Conservation (phyloP, 2,888 invertebrate species). For the Endotricha flammealis region DNA sequence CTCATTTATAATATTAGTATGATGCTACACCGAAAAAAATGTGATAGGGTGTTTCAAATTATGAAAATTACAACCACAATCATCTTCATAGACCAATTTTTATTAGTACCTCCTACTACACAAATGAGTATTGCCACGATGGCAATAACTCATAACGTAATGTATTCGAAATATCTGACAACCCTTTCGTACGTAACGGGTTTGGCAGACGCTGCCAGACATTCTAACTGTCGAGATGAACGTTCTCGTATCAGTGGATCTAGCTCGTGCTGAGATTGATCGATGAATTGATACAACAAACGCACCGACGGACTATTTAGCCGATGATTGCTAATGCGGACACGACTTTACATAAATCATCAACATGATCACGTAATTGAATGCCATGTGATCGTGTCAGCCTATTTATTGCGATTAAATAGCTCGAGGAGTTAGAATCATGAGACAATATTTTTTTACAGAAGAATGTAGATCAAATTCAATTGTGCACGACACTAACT, state of each 20-base stretch:
- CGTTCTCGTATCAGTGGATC: background rate
- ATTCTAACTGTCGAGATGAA: background rate
- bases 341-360: background rate
- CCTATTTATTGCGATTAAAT: no score
- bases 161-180: background rate
- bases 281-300: slow-evolving; percentile 4
- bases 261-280: slow-evolving; percentile 8
- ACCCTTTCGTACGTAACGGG: background rate
- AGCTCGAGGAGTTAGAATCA: no score
- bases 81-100: no score
- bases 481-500: no score
- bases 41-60: no score
- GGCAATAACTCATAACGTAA: background rate
- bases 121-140: no score
- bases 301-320: slow-evolving; percentile 4
- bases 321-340: slow-evolving; percentile 5
- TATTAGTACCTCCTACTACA: no score
- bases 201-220: background rate
- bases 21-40: no score
- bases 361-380: background rate
- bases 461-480: no score
- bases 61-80: no score
- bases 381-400: background rate
- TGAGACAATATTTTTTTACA: no score
- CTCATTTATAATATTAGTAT: no score